These are phyloP conservation scores for Seriola dumerili DNA, from an alignment of 2,113 vertebrate genomes.

Conservation along the genomic window DNA sequence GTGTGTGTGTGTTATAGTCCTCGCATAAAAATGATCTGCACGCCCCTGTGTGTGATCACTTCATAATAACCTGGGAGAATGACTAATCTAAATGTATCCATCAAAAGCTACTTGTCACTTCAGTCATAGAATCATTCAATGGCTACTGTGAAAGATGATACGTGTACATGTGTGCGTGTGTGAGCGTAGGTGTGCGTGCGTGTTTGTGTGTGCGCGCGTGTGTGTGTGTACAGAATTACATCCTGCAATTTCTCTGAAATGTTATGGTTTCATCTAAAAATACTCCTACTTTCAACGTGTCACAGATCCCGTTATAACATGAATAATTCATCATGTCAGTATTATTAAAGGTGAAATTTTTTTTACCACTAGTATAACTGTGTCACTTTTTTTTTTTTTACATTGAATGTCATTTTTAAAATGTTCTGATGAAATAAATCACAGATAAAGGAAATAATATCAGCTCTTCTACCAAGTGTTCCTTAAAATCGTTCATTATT, in stretches of 20 bases:
- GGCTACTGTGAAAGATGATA: conserved; percentile 22
- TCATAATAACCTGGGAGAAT: conserved; percentile 29
- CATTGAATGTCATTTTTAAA: not conserved
- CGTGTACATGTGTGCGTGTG: not conserved
- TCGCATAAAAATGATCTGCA: conserved; percentile 27
- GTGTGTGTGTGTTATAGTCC: not conserved
- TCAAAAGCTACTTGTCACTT: conserved; percentile 60
- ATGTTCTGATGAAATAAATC: not conserved
- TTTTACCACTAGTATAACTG: not conserved
- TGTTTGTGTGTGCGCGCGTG: not conserved
- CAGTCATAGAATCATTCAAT: conserved; percentile 35
- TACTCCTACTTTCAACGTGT: not conserved
- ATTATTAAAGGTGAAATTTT: not conserved
- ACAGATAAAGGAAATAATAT: not conserved
- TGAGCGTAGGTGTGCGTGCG: not conserved
- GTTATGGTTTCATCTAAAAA: not conserved
- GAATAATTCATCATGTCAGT: not conserved
- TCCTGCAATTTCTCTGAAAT: not conserved
- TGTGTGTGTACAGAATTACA: not conserved
- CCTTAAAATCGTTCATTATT: not conserved
- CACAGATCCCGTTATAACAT: not conserved
- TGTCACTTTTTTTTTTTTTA: no score
- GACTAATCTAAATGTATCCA: conserved; percentile 57
- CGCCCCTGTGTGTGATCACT: conserved; percentile 6
- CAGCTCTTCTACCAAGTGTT: not conserved